These are phyloP conservation scores for Rhynchonema sp. DNA, from an alignment of 2,888 invertebrate species.

Conservation along the genomic window DNA sequence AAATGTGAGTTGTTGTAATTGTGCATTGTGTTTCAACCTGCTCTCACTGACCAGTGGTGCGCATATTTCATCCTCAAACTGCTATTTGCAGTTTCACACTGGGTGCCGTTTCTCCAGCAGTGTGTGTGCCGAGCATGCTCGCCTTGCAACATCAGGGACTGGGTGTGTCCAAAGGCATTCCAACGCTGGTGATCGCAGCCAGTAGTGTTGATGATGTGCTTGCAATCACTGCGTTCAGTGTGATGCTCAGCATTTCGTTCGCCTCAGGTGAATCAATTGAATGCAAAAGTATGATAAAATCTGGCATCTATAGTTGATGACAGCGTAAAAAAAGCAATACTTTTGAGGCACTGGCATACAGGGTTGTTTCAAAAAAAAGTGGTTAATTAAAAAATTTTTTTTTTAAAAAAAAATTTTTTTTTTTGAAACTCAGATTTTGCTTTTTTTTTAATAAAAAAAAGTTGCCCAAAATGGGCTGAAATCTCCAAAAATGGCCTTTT, in stretches of 20 bases:
- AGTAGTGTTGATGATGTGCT: conserved; percentile 84
- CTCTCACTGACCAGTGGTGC: background rate
- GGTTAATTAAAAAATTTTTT: too few relatives aligned
- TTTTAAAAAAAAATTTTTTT: too few relatives aligned
- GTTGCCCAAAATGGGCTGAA: too few relatives aligned
- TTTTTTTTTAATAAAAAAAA: too few relatives aligned
- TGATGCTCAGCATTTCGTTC: conserved; percentile 68
- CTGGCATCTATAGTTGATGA: too few relatives aligned
- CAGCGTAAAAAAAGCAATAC: too few relatives aligned
- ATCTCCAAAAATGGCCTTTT: too few relatives aligned
- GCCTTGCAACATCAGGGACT: conserved; percentile 47
- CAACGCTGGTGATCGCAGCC: conserved; percentile 79
- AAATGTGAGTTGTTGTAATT: too few relatives aligned
- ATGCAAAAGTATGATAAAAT: too few relatives aligned
- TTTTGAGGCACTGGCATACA: too few relatives aligned
- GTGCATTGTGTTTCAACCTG: background rate
- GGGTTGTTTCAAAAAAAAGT: too few relatives aligned
- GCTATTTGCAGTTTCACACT: conserved; percentile 44
- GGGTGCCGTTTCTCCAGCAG: conserved; percentile 86
- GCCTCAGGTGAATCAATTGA: conserved; percentile 39
- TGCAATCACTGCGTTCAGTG: conserved; percentile 79
- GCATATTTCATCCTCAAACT: background rate
- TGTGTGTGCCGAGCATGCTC: conserved; percentile 82
- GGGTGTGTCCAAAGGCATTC: conserved; percentile 81
- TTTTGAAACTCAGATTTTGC: too few relatives aligned